These are phyloP conservation scores for Manis pentadactyla DNA, from an alignment of 2,797 vertebrate species.

Conservation along the genomic window DNA sequence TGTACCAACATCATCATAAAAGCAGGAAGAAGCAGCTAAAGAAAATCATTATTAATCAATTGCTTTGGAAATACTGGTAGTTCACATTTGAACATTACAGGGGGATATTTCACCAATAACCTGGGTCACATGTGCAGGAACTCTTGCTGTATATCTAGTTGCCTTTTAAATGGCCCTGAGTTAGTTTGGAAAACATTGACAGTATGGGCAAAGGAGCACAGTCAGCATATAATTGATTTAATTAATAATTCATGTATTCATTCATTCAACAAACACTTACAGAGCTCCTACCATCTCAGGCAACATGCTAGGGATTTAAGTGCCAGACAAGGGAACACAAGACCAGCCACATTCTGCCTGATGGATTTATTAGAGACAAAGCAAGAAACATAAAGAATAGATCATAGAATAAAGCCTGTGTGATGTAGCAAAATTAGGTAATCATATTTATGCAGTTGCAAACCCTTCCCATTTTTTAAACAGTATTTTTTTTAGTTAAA, in stretches of 20 bases:
- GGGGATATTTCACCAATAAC: neutral
- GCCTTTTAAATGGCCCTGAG: neutral
- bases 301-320: neutral
- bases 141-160: neutral
- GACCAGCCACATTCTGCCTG: neutral
- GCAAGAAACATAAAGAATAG: neutral
- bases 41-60: neutral
- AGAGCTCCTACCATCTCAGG: neutral
- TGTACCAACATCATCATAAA: neutral
- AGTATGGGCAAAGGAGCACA: neutral
- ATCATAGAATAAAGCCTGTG: neutral
- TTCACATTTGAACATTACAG: neutral
- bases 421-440: neutral
- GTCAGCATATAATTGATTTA: conserved; percentile 5
- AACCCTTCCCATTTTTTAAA: neutral
- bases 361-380: neutral
- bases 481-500: neutral
- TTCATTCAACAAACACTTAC: conserved; percentile 33
- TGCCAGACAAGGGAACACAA: neutral
- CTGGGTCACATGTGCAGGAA: neutral
- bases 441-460: neutral
- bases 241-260: conserved; percentile 39
- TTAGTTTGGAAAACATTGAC: neutral
- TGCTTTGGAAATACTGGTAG: neutral
- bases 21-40: neutral